Evolutionary conservation across 1,140 invertebrate genomes (phyloP), one percentile per base, ranked within the genome.

Genomic region (Drosophila erecta): DNA sequence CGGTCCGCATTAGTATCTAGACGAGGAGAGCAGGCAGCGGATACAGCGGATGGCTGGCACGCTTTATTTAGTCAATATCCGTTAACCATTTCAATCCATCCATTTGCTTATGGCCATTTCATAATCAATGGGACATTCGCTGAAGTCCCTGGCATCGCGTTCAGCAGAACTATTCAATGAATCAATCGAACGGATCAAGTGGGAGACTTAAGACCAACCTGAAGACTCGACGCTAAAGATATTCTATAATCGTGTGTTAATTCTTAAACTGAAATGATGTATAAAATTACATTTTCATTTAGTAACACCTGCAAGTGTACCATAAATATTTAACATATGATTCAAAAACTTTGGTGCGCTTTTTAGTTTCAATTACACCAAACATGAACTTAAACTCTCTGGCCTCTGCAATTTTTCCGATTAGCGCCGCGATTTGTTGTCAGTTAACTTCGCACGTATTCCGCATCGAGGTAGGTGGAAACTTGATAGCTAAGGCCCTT

Each of bases 381-480:
- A 30, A 10, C 30, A 30, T 30, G 10, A 30, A 8, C 8, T 30
- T 30, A 0, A 30, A 30, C 30, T 30, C 8, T 3, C 7, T 8
- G 8, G 3, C 8, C 30, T 10, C 2, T 30, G 30, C 30, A 30
- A 10, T 30, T 30, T 30, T 30, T 30, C 8, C 30, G 30, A 6
- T 14, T 40, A 40, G 14, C 24, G 20, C n/a, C 10, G 27, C 80
- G 64, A 62, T 83, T 75, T 72, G 60, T 59, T 59, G 43, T 54
- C 38, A 66, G 77, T 70, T 64, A 54, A 56, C 65, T 38, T 65
- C 40, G 66, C 61, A 59, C 57, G 78, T 65, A 53, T 79, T 17
- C 54, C 50, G 47, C 83, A 58, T 41, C 59, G 66, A 69, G 79
- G 71, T 87, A 87, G 75, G 70, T 74, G 69, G 74, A 77, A 73